phyloP scores from a whole-genome alignment of 2,888 invertebrate genomes.

The Formica aserva region DNA sequence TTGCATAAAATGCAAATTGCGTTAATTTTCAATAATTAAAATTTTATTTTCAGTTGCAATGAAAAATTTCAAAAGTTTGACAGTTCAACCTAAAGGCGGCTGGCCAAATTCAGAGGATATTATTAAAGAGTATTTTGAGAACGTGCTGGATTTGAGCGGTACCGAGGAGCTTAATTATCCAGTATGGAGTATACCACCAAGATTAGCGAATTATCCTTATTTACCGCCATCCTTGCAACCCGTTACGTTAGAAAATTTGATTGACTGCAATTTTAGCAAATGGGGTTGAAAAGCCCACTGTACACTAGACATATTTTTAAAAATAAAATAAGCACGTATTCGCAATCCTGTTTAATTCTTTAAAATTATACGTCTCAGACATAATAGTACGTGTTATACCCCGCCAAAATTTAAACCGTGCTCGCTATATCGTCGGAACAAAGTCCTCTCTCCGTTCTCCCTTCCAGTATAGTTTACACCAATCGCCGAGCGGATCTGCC shows the following conservation, averaged over 20 bases:
- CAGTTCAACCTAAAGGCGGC: constrained; percentile 72
- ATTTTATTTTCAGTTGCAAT: constrained; percentile 82
- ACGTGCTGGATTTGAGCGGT: constrained; percentile 81
- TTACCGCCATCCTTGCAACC: constrained; percentile 89
- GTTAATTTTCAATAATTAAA: background rate
- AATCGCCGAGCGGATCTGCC: constrained; percentile 67
- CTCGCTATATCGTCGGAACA: constrained; percentile 67
- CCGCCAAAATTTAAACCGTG: constrained; percentile 38
- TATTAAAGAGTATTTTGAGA: constrained; percentile 79
- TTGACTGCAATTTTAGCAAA: constrained; percentile 86
- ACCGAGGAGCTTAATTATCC: constrained; percentile 86
- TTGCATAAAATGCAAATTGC: background rate
- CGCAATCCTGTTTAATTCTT: background rate
- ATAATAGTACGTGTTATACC: background rate
- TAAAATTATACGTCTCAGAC: background rate
- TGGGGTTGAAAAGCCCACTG: constrained; percentile 87
- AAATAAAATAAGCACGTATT: background rate
- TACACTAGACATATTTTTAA: background rate
- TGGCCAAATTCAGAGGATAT: constrained; percentile 78
- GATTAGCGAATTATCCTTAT: constrained; percentile 86
- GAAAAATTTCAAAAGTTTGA: constrained; percentile 76
- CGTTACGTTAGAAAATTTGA: constrained; percentile 87
- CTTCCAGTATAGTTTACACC: constrained; percentile 67
- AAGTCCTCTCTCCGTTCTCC: constrained; percentile 75
- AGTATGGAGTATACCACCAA: constrained; percentile 87